Conservation (phyloP, 2,888 invertebrate genomes). For the Standfussiana lucernea region DNA sequence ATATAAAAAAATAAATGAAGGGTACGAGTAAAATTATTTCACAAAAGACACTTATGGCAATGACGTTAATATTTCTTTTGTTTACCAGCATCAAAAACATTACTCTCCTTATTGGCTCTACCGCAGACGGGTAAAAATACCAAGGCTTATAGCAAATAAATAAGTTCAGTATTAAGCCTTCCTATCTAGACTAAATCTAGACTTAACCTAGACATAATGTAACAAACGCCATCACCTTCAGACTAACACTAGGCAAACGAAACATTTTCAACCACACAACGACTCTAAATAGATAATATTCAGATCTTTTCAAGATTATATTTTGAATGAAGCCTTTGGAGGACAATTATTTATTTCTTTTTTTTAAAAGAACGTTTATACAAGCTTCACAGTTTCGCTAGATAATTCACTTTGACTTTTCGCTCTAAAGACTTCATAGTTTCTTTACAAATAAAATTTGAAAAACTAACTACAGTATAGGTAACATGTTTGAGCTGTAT, state of each 20-base stretch:
- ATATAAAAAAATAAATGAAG: neutral
- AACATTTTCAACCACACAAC: conserved; percentile 60
- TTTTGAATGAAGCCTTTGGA: conserved; percentile 68
- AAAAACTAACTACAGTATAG: conserved; percentile 79
- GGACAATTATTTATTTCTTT: neutral
- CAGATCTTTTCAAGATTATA: conserved; percentile 76
- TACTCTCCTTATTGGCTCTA: neutral
- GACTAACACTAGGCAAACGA: conserved; percentile 68
- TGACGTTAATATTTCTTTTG: neutral
- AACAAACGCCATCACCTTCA: conserved; percentile 71
- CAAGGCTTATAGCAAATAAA: neutral
- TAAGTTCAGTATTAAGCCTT: conserved; percentile 55
- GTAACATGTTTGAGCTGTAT: conserved; percentile 86
- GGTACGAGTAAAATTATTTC: neutral
- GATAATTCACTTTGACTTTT: neutral
- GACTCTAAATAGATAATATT: conserved; percentile 56
- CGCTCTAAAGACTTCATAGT: conserved; percentile 41
- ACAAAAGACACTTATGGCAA: neutral
- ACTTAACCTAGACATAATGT: conserved; percentile 56
- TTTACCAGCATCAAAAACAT: neutral
- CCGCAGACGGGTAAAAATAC: neutral
- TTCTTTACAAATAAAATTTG: conserved; percentile 53
- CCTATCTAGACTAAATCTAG: conserved; percentile 49
- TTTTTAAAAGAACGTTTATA: neutral
- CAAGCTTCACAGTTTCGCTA: neutral